These are phyloP conservation scores for Psittacula echo DNA, from an alignment of 2,797 vertebrate genomes.

Conservation along the genomic window DNA sequence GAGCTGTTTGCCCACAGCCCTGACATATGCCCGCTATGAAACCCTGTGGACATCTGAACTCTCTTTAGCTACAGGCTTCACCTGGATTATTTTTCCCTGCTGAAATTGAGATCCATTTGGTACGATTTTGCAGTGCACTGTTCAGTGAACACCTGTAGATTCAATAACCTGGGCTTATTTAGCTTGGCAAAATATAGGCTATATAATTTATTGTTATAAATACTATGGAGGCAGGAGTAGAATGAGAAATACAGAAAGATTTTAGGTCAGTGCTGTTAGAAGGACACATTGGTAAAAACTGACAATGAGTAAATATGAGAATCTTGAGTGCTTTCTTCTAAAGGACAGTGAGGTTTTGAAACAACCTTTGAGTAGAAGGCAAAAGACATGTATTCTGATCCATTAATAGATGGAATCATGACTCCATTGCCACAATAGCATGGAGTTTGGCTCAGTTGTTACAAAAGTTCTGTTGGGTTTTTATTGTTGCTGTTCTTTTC, in stretches of 20 bases:
- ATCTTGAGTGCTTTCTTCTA: background rate
- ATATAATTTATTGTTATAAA: background rate
- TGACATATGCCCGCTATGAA: background rate
- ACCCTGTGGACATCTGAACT: background rate
- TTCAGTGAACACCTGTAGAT: background rate
- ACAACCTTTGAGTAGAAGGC: background rate
- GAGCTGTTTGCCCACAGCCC: background rate
- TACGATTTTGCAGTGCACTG: background rate
- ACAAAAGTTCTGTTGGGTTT: background rate
- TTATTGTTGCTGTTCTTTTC: background rate
- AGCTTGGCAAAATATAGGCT: background rate
- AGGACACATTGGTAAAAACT: background rate
- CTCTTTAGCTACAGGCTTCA: background rate
- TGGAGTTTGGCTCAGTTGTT: background rate
- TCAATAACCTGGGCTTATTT: background rate
- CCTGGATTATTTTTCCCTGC: background rate
- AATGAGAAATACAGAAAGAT: background rate
- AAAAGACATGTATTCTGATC: background rate
- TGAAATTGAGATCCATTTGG: background rate
- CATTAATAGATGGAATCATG: background rate
- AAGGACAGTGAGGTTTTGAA: background rate
- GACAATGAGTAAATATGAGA: background rate
- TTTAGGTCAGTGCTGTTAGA: background rate
- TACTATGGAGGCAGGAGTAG: background rate
- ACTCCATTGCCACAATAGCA: background rate